Percentiles rank a stretch among this genome's conserved stretches.
Evolutionary conservation across 2,888 invertebrate genomes (phyloP).

Genomic region (Mycalesis mineus): DNA sequence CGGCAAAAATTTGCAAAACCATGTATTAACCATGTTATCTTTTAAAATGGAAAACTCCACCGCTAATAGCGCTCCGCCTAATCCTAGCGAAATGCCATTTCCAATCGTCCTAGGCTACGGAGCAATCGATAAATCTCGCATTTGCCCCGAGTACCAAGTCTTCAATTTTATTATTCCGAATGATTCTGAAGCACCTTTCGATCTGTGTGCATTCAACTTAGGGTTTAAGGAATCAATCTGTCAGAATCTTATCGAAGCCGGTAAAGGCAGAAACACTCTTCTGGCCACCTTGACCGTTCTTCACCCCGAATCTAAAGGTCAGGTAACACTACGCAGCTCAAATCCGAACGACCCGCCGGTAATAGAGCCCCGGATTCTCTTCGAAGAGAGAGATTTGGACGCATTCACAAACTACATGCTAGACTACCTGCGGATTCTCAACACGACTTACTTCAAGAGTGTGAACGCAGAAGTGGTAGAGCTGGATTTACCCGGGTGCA

Average conservation of each 20-base stretch:
- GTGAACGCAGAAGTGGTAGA: constrained; percentile 36
- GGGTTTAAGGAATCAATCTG: constrained; percentile 53
- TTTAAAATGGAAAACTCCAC: constrained; percentile 46
- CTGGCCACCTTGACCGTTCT: constrained; percentile 27
- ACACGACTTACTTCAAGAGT: constrained; percentile 40
- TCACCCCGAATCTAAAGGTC: constrained; percentile 58
- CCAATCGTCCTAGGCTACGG: constrained; percentile 32
- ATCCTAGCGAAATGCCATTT: constrained; percentile 33
- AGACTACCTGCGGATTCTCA: constrained; percentile 38
- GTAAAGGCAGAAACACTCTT: constrained; percentile 34
- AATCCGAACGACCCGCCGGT: constrained; percentile 41
- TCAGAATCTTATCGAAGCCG: constrained; percentile 34
- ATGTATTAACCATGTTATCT: constrained; percentile 28
- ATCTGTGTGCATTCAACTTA: constrained; percentile 56
- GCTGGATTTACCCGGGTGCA: constrained; percentile 36
- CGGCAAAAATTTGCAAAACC: constrained; percentile 44
- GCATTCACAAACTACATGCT: constrained; percentile 36
- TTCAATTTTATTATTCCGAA: constrained; percentile 26
- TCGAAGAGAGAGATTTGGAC: constrained; percentile 39
- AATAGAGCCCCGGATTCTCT: constrained; percentile 39
- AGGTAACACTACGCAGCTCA: constrained; percentile 37
- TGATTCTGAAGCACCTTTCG: constrained; percentile 9
- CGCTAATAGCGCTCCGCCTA: constrained; percentile 41
- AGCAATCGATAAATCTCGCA: constrained; percentile 34
- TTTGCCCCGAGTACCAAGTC: constrained; percentile 38